Evolutionary conservation across 2,888 invertebrate genomes (phyloP), one percentile per base, ranked within the genome.

Genomic region (Athrips mouffetella): DNA sequence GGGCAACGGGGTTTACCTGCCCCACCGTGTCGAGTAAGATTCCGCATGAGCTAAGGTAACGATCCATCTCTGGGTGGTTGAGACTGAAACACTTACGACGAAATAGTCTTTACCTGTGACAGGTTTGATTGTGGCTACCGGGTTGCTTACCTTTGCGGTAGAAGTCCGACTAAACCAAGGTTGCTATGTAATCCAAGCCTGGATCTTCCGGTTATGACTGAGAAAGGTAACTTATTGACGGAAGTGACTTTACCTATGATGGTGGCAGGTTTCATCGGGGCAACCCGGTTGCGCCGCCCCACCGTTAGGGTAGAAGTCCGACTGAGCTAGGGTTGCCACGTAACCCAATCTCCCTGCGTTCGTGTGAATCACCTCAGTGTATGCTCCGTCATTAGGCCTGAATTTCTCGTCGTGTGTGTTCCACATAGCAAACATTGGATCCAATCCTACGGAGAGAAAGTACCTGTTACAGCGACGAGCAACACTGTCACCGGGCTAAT

Each of bases 231-330:
- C n/a, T n/a, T n/a, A n/a, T n/a, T n/a, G n/a, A n/a, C n/a, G 6
- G 2, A n/a, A n/a, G n/a, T n/a, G n/a, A n/a, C n/a, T n/a, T n/a
- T 16, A 45, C 35, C 35, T 35, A 16, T 35, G 18, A 16, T 29
- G 29, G 13, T 35, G 16, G 13, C 13, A 62, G 58, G 58, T 58
- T 8, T 45, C 44, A 39, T 58, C 57, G 39, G 59, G 57, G 23
- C 63, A 63, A 2, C 63, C 63, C 1, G 60, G 57, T 58, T 60
- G 59, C 44, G 51, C 45, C 8, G 52, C 33, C 0, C 63, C 63
- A 0, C 63, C 60, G 31, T 63, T 63, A 40, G 63, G 63, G 41
- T 63, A 61, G 46, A 63, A 60, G 54, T 63, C 61, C 1, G 51
- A 57, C 2, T 63, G 49, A 0, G 52, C 63, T 42, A 62, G 39